A percentile compares a stretch with the other conserved stretches of the same genome.
Conservation (phyloP, 1,140 invertebrate species). For the Colletes gigas region DNA sequence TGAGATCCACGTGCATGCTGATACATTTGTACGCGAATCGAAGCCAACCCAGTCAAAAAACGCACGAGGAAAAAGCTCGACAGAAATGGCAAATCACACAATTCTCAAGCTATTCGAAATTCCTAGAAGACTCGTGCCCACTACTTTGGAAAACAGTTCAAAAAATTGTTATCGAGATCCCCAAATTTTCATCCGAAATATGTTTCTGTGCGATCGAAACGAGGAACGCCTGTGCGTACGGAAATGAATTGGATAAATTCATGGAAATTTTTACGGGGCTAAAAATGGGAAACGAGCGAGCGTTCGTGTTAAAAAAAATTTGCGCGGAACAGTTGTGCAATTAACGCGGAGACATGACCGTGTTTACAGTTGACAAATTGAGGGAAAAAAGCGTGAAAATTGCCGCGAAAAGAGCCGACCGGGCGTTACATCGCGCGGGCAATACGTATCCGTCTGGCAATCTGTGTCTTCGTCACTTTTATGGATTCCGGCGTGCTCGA, state of each 20-base stretch:
- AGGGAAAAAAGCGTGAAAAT: neutral
- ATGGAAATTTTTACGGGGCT: conserved; percentile 19
- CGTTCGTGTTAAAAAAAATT: neutral
- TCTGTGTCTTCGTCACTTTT: conserved; percentile 51
- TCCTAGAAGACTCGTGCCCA: too few relatives aligned
- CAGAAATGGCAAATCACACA: too few relatives aligned
- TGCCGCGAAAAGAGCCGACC: neutral
- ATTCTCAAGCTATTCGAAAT: too few relatives aligned
- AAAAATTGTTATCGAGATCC: too few relatives aligned
- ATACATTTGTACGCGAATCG: neutral
- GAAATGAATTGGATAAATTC: conserved; percentile 30
- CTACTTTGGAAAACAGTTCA: too few relatives aligned
- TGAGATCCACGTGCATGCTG: too few relatives aligned
- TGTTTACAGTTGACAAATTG: conserved; percentile 26
- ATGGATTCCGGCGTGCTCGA: conserved; percentile 44
- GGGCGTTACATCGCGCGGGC: conserved; percentile 2
- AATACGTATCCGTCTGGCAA: conserved; percentile 39
- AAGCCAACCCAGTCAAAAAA: too few relatives aligned
- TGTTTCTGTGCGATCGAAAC: neutral
- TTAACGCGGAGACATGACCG: conserved; percentile 25
- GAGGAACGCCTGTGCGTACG: neutral
- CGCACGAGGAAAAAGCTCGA: too few relatives aligned
- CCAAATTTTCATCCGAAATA: neutral
- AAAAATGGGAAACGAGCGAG: conserved; percentile 4
- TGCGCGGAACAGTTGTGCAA: conserved; percentile 9